Evolutionary conservation across 2,888 invertebrate genomes (phyloP), one percentile per base, ranked within the genome.

Genomic region (Rhyacophila evoluta): DNA sequence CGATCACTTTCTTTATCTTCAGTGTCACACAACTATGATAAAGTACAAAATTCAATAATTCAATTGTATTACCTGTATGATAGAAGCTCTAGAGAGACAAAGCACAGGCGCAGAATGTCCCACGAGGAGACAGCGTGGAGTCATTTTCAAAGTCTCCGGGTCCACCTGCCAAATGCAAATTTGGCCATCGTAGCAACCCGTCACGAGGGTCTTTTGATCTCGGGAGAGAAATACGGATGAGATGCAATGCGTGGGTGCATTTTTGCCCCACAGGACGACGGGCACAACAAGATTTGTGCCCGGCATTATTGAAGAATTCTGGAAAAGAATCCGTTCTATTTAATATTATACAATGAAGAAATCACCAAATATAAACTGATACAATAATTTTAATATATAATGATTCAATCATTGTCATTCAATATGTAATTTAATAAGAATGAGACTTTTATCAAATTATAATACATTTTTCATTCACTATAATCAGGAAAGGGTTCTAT

Each of bases 171-270:
- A 99, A 73, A 99, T 91, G 86, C 98, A 97, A 84, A 99, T 96
- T 87, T 99, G 99, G 4, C 99, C 99, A 89, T 99, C 99, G 85
- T 98, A 97, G 87, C 98, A 98, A 36, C 98, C 99, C 1, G 99
- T 99, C 70, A 98, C 95, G 70, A 99, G 90, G 8, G 97, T 97
- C 86, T 93, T 94, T 86, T 97, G 96, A 88, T 98, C 98, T 80
- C 95, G 92, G 19, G 98, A 97, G 75, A 98, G 90, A 85, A 96
- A 95, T 79, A 99, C 94, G 78, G 97, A 95, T 0, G 98, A 98
- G 83, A 99, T 96, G 86, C 98, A 98, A 88, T 99, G 98, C 1
- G 98, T 97, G 0, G 99, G 99, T 1, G 99, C 96, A 85, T 95
- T 93, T 84, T 95, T 95, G 33, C 99, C 99, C 99, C 99, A 99